Base-by-base conservation (phyloP, 2,797 vertebrate species). In the Varecia variegata region DNA sequence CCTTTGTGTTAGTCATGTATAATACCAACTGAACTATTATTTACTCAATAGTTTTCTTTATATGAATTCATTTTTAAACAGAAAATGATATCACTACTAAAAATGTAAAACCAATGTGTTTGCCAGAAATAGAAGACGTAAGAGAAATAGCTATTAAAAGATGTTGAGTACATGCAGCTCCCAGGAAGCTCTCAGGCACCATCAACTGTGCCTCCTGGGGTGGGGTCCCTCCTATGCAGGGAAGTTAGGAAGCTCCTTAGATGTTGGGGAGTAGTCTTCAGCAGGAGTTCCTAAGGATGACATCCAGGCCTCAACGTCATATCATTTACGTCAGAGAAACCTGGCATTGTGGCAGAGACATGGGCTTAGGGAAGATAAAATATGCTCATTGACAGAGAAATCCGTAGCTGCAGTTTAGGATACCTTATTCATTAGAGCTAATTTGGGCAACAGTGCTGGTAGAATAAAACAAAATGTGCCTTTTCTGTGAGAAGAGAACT, bases 31-130 rank as follows among this genome's bases (percentile, higher is more conserved):
- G 30, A 95, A 68, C 8, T 21, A 38, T 40, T 89, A 87, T n/a
- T 91, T 92, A 93, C 21, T 92, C 40, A 86, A 12, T 60, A 52
- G 25, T 88, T 88, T 96, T 60, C 25, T 87, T 95, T 40, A 35
- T 32, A 40, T 81, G 38, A 14, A 86, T n/a, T 93, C 23, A 81
- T 68, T 92, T 91, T 54, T 21, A 81, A 77, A 77, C 18, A 76
- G 65, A 56, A 70, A 90, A 90, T 82, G 50, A 5, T 71, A 45
- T 93, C 40, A 93, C 52, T 50, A 81, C 38, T 82, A 94, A 70
- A 92, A 93, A 77, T 71, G 3, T 76, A 91, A 86, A 81, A 73
- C 5, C 30, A 60, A 25, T 30, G 18, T 68, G 15, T 85, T 79
- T 85, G 35, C 35, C 62, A 74, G 82, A 95, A 65, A 73, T 9